Percentiles rank a stretch among this genome's conserved stretches.
These are phyloP conservation scores for Propithecus perrieri DNA, from an alignment of 2,797 vertebrate species.

Conservation along the genomic window DNA sequence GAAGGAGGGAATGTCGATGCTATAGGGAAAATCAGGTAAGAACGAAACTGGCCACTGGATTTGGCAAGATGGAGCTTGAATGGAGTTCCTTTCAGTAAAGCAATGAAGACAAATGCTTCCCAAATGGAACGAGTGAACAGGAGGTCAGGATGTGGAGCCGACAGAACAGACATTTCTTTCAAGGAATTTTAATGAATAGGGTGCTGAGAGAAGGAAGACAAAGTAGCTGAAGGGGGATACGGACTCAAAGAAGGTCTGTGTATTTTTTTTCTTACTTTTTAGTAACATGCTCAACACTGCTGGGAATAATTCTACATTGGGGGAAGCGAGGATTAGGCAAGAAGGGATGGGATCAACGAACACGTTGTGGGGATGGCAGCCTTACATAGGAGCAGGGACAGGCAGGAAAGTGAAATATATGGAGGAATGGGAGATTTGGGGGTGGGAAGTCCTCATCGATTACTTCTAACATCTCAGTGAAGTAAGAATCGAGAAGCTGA, in stretches of 20 bases:
- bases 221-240: not conserved
- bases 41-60: not conserved
- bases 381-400: not conserved
- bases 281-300: not conserved
- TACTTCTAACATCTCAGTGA: not conserved
- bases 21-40: not conserved
- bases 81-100: not conserved
- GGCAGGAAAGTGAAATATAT: rapidly evolving
- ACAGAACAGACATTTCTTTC: not conserved
- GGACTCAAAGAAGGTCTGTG: not conserved
- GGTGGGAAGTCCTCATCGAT: not conserved
- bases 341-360: not conserved
- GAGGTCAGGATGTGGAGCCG: not conserved
- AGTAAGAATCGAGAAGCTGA: not conserved
- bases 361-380: rapidly evolving
- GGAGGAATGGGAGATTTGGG: not conserved
- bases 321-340: not conserved
- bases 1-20: not conserved
- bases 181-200: not conserved
- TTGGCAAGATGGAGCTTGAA: not conserved
- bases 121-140: not conserved
- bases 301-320: not conserved
- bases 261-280: not conserved
- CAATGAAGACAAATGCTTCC: not conserved
- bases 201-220: not conserved